Evolutionary conservation across 2,888 invertebrate genomes (phyloP).

Genomic region (Ectropis crepuscularia): DNA sequence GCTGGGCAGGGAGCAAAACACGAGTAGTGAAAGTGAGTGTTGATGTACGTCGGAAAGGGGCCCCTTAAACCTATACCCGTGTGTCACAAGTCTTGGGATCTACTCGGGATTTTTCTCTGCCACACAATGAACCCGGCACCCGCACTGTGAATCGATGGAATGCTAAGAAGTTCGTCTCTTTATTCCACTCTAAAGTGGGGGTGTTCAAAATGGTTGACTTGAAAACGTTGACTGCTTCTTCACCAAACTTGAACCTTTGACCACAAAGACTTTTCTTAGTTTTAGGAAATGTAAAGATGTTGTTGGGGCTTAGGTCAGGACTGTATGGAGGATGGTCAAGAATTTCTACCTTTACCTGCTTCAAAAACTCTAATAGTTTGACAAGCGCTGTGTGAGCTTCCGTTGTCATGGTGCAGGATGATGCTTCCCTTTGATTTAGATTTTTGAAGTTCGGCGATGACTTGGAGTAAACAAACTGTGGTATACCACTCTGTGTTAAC

Average conservation of each 20-base stretch:
- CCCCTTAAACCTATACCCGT: too few relatives aligned
- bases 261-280: conserved; percentile 31
- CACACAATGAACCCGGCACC: too few relatives aligned
- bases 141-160: too few relatives aligned
- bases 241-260: conserved; percentile 27
- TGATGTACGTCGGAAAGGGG: too few relatives aligned
- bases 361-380: conserved; percentile 36
- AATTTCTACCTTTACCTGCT: conserved; percentile 33
- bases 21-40: too few relatives aligned
- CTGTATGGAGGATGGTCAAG: conserved; percentile 39
- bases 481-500: conserved; percentile 34
- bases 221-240: too few relatives aligned
- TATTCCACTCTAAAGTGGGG: too few relatives aligned
- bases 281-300: conserved; percentile 26
- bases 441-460: conserved; percentile 35
- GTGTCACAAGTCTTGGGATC: too few relatives aligned
- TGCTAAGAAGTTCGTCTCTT: too few relatives aligned
- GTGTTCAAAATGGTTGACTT: conserved; percentile 37
- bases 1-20: too few relatives aligned
- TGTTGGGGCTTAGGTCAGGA: conserved; percentile 38
- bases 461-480: conserved; percentile 22
- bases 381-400: conserved; percentile 32
- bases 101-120: too few relatives aligned
- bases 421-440: conserved; percentile 1
- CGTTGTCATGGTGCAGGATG: conserved; percentile 26